Conservation (phyloP, 2,113 vertebrate species). For the Gobiocypris rarus region DNA sequence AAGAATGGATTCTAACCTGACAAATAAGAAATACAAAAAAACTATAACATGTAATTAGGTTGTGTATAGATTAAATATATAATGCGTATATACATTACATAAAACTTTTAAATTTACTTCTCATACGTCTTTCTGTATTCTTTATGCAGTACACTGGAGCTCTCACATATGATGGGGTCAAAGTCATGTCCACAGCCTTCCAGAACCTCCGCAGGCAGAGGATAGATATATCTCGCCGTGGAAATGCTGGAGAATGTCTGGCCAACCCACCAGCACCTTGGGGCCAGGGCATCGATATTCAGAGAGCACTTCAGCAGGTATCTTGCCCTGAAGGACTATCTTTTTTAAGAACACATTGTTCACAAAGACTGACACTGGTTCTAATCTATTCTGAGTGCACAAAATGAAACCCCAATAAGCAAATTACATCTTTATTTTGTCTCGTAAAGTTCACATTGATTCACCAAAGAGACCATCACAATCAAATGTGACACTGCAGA, state of each 20-base stretch:
- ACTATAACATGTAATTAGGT: not conserved
- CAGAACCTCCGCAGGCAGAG: slow-evolving; percentile 93
- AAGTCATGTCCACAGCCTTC: slow-evolving; percentile 96
- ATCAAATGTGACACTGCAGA: slow-evolving; percentile 74
- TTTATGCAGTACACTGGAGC: slow-evolving; percentile 90
- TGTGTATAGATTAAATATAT: not conserved
- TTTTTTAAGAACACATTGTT: slow-evolving; percentile 17
- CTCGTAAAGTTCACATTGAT: slow-evolving; percentile 74
- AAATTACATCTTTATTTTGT: slow-evolving; percentile 74
- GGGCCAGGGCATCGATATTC: slow-evolving; percentile 98
- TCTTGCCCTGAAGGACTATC: slow-evolving; percentile 32
- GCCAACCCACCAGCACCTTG: slow-evolving; percentile 97
- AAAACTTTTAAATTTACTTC: not conserved
- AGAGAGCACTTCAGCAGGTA: slow-evolving; percentile 97
- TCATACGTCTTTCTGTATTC: not conserved
- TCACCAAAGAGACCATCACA: slow-evolving; percentile 61
- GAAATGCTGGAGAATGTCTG: slow-evolving; percentile 96
- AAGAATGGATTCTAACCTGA: not conserved
- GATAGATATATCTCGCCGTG: slow-evolving; percentile 95
- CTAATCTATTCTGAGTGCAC: slow-evolving; percentile 65
- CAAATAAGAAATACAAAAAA: not conserved
- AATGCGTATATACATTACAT: too few species aligned
- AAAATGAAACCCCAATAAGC: slow-evolving; percentile 70
- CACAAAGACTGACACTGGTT: slow-evolving; percentile 27
- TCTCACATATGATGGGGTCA: slow-evolving; percentile 94